Conservation (phyloP, 2,113 vertebrate genomes). For the Eira barbara region DNA sequence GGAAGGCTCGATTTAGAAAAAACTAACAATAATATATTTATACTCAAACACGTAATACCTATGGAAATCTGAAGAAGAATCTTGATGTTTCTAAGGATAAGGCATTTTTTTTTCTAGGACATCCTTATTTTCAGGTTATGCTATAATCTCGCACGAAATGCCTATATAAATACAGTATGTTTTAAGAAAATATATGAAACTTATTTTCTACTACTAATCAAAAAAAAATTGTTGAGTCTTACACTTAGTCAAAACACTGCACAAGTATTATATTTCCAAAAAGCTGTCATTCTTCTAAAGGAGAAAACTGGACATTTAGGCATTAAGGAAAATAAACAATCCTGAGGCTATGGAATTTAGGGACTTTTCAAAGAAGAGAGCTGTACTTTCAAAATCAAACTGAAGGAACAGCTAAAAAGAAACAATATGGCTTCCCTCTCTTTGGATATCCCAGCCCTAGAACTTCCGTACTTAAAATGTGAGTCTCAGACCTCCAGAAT, state of each 20-base stretch:
- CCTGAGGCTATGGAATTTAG: neutral
- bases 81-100: neutral
- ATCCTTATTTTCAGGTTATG: neutral
- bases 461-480: neutral
- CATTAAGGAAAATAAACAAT: neutral
- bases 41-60: neutral
- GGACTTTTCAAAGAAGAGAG: neutral
- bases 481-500: neutral
- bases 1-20: neutral
- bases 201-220: neutral
- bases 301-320: neutral
- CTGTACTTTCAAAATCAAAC: neutral
- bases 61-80: neutral
- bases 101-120: neutral
- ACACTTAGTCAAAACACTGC: neutral
- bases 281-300: neutral
- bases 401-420: neutral
- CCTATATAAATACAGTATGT: neutral
- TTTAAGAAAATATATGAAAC: conserved; percentile 8
- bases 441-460: neutral
- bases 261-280: neutral
- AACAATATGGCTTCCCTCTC: neutral
- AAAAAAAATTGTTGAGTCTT: neutral
- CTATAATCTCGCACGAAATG: neutral
- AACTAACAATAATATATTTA: neutral